Base-by-base conservation (phyloP, 2,797 vertebrate species). In the Sciurus vulgaris region DNA sequence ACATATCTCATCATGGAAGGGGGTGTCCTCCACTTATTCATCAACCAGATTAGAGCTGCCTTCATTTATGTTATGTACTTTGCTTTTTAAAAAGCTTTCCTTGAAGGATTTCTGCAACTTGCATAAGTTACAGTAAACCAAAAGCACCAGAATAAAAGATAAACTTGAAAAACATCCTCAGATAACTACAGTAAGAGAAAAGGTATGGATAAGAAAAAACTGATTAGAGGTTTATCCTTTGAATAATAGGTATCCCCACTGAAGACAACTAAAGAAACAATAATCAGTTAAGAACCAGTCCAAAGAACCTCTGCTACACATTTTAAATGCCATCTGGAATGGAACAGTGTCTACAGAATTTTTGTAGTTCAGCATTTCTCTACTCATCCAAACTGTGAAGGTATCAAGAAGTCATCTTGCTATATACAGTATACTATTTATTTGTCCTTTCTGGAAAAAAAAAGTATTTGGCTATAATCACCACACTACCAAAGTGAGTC, bases 231-330 rank as follows among this genome's bases (percentile, higher is more conserved):
- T 56, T 83, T 86, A 73, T 61, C 38, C 33, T 78, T 61, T 82
- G 22, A 93, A 51, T 89, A 92, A 72, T 51, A 92, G 70, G 13
- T 67, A 18, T 92, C n/a, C 51, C 74, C 67, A 92, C 67, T 61
- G 51, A 95, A 79, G 44, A 73, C 24, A n/a, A 33, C 44, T 91
- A 47, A 63, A 56, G 35, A 85, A 93, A 85, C 6, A 86, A n/a
- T 38, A 22, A 65, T 30, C 69, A 33, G 6, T 69, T 94, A 72
- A 30, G 11, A 70, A 73, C 12, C 26, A 28, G 15, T 87, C 70
- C 87, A 77, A 67, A 94, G 70, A 87, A 63, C 72, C 13, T 72
- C 54, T 77, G 67, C 74, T 86, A 15, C 22, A 70, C 24, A n/a
- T 70, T 76, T 70, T 85, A 56, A 90, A 70, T 79, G 59, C 51